These are phyloP conservation scores for Leptinotarsa texana DNA, from an alignment of 1,140 invertebrate genomes.

Conservation along the genomic window DNA sequence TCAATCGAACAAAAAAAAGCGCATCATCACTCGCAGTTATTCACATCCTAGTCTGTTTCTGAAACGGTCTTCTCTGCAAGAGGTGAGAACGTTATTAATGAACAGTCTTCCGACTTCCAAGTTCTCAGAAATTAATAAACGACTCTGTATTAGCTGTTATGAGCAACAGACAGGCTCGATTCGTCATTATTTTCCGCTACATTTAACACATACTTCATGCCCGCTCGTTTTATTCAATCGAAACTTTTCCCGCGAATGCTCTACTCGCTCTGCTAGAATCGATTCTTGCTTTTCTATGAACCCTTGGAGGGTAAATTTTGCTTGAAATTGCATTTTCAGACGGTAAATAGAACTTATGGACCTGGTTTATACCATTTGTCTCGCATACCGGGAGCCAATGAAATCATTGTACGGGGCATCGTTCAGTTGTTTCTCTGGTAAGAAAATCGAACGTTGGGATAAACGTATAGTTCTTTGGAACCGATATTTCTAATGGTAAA, in stretches of 20 bases:
- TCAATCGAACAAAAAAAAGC: constrained; percentile 27
- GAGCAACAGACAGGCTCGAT: constrained; percentile 57
- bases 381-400: too few species aligned
- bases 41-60: constrained; percentile 54
- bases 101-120: constrained; percentile 46
- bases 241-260: constrained; percentile 43
- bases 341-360: constrained; percentile 1
- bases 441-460: too few species aligned
- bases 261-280: constrained; percentile 15
- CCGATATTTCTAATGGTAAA: too few species aligned
- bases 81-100: constrained; percentile 56
- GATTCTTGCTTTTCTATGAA: constrained; percentile 24
- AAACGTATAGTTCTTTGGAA: too few species aligned
- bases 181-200: constrained; percentile 58
- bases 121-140: constrained; percentile 56
- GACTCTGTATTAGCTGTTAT: constrained; percentile 56
- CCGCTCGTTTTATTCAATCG: constrained; percentile 52
- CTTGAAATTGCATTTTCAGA: constrained; percentile 16
- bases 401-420: too few species aligned
- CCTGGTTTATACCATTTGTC: neutral
- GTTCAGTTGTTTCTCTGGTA: too few species aligned
- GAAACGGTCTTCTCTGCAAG: constrained; percentile 43
- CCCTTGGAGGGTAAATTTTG: constrained; percentile 1
- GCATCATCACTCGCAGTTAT: constrained; percentile 52
- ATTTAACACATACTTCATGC: constrained; percentile 57